A percentile compares a stretch with the other conserved stretches of the same genome.
phyloP scores from a whole-genome alignment of 2,888 invertebrate species.

The Acronicta leporina region DNA sequence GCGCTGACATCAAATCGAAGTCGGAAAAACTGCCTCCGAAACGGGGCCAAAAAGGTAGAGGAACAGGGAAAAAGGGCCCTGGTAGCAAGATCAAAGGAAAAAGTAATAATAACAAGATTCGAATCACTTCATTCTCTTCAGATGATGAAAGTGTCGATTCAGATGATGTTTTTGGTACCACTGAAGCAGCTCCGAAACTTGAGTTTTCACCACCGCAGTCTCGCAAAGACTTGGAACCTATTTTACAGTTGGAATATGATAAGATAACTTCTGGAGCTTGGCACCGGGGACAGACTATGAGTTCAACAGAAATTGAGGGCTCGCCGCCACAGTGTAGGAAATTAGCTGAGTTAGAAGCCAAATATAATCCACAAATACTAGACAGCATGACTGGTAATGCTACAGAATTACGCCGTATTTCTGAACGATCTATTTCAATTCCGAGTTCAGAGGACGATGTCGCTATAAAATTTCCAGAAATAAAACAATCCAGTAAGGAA shows the following conservation, averaged over 20 bases:
- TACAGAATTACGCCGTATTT: slow-evolving; percentile 91
- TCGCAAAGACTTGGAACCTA: slow-evolving; percentile 93
- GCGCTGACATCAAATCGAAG: slow-evolving; percentile 87
- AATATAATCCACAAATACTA: slow-evolving; percentile 90
- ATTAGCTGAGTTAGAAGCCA: slow-evolving; percentile 90
- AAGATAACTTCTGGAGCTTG: slow-evolving; percentile 91
- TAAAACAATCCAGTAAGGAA: slow-evolving; percentile 84
- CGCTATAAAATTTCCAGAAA: slow-evolving; percentile 88
- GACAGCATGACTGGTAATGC: slow-evolving; percentile 91
- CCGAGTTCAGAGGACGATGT: slow-evolving; percentile 93
- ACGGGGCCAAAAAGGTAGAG: slow-evolving; percentile 90
- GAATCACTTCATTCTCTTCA: slow-evolving; percentile 93
- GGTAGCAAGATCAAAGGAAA: slow-evolving; percentile 90
- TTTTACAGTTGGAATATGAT: slow-evolving; percentile 92
- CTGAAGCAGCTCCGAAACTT: slow-evolving; percentile 92
- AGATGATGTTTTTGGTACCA: slow-evolving; percentile 93
- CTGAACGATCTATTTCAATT: slow-evolving; percentile 93
- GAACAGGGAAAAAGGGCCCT: slow-evolving; percentile 88
- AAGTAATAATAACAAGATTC: slow-evolving; percentile 91
- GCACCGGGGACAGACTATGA: slow-evolving; percentile 93
- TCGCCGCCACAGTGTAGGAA: slow-evolving; percentile 93
- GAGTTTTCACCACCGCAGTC: slow-evolving; percentile 94
- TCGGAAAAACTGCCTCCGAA: slow-evolving; percentile 91
- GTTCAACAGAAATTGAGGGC: slow-evolving; percentile 93
- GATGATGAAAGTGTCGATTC: slow-evolving; percentile 94